Evolutionary conservation across 1,140 invertebrate genomes (phyloP).

Genomic region (Medauroidea extradentata): DNA sequence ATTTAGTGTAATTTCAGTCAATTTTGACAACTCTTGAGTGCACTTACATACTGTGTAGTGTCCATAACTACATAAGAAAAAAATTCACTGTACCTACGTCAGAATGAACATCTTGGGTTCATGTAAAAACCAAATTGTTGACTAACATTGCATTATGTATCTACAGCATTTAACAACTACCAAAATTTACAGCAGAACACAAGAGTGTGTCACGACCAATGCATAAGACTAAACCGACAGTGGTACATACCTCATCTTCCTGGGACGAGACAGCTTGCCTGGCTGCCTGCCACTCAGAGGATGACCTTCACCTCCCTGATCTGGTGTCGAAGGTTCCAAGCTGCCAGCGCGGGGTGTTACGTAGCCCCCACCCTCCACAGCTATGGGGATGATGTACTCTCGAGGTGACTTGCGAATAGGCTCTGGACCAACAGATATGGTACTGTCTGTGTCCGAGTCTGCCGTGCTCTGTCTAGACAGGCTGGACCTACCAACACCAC

Average conservation of each 20-base stretch:
- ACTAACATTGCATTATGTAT: too few species aligned
- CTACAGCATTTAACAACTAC: too few species aligned
- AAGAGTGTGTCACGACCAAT: too few species aligned
- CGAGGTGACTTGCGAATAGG: slow-evolving; percentile 81
- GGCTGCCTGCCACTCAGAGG: slow-evolving; percentile 16
- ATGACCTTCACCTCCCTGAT: slow-evolving; percentile 41
- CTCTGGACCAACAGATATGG: slow-evolving; percentile 50
- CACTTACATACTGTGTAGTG: too few species aligned
- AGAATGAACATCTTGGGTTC: too few species aligned
- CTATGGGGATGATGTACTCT: slow-evolving; percentile 88
- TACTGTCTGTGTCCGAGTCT: slow-evolving; percentile 62
- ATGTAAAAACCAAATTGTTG: too few species aligned
- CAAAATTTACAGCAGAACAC: too few species aligned
- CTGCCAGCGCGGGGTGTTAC: slow-evolving; percentile 73
- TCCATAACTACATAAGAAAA: too few species aligned
- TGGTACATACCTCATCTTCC: slow-evolving; percentile 50
- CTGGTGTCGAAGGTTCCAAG: slow-evolving; percentile 53
- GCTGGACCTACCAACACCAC: slow-evolving; percentile 19
- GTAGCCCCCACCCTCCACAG: slow-evolving; percentile 80
- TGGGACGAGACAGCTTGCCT: slow-evolving; percentile 26
- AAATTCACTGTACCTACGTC: too few species aligned
- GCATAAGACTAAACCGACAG: too few species aligned
- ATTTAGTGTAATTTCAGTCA: too few species aligned
- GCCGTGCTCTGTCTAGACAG: slow-evolving; percentile 63
- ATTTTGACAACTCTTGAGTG: too few species aligned